Evolutionary conservation across 2,888 invertebrate species (phyloP).

Genomic region (Serrognathus titanus): DNA sequence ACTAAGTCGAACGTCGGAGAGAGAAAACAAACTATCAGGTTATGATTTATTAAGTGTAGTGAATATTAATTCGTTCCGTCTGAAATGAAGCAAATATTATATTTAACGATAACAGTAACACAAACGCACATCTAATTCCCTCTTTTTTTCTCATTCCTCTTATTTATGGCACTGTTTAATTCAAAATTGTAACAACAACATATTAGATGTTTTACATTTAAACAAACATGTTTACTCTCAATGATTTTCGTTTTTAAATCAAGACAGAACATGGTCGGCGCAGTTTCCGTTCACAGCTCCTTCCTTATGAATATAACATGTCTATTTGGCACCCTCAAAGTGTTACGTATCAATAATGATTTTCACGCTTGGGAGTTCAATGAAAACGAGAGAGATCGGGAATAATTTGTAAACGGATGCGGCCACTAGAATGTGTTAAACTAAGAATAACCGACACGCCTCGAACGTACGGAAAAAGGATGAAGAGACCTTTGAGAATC

Average conservation of each 20-base stretch:
- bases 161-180: no score
- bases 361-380: slow-evolving; percentile 45
- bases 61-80: slow-evolving; percentile 38
- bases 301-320: slow-evolving; percentile 51
- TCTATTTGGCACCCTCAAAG: slow-evolving; percentile 52
- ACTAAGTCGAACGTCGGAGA: slow-evolving; percentile 4
- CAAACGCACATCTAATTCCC: neutral
- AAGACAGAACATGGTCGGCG: neutral
- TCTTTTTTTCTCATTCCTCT: no score
- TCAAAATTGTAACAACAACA: no score
- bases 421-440: slow-evolving; percentile 39
- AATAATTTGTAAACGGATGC: slow-evolving; percentile 42
- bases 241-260: no score
- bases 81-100: slow-evolving; percentile 37
- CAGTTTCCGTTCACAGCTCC: slow-evolving; percentile 19
- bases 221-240: neutral
- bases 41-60: slow-evolving; percentile 33
- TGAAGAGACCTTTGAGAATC: slow-evolving; percentile 43
- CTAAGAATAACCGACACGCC: slow-evolving; percentile 23
- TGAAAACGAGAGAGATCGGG: slow-evolving; percentile 40
- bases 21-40: slow-evolving; percentile 27
- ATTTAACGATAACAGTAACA: slow-evolving; percentile 27
- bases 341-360: slow-evolving; percentile 50
- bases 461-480: slow-evolving; percentile 26
- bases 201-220: neutral